Percentiles rank a stretch among this genome's conserved stretches.
phyloP scores from a whole-genome alignment of 2,797 vertebrate genomes.

The Myoxocephalus aenaeus region DNA sequence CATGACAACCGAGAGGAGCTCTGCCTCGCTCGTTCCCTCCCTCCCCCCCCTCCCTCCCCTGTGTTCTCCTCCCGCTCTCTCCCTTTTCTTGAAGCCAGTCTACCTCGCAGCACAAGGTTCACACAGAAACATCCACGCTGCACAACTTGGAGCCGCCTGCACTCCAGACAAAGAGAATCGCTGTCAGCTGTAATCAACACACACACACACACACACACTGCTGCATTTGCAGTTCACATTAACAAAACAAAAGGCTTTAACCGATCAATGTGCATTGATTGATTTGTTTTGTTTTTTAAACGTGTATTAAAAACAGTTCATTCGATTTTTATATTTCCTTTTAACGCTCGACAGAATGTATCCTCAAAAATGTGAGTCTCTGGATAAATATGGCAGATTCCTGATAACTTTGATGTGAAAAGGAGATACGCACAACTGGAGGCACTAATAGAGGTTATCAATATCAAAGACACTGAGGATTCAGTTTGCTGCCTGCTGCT shows the following conservation, averaged over 20 bases:
- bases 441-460: conserved; percentile 3
- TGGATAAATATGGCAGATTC: neutral
- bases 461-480: conserved; percentile 18
- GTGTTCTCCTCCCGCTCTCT: conserved; percentile 50
- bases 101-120: conserved; percentile 69
- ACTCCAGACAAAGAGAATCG: conserved; percentile 74
- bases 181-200: conserved; percentile 53
- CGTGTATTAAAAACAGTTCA: neutral
- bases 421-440: neutral
- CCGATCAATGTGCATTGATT: conserved; percentile 7
- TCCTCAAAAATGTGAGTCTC: neutral
- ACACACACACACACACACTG: conserved; percentile 27
- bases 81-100: conserved; percentile 64
- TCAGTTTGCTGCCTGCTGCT: conserved; percentile 25
- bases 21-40: conserved; percentile 61
- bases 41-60: conserved; percentile 33
- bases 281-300: neutral
- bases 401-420: neutral
- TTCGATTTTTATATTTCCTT: neutral
- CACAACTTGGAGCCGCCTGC: conserved; percentile 66
- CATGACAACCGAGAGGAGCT: conserved; percentile 81
- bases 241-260: conserved; percentile 16
- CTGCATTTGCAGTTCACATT: conserved; percentile 22
- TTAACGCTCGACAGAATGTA: neutral
- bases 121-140: conserved; percentile 63